phyloP scores from a whole-genome alignment of 2,888 invertebrate species.

The Piscicola geometra region DNA sequence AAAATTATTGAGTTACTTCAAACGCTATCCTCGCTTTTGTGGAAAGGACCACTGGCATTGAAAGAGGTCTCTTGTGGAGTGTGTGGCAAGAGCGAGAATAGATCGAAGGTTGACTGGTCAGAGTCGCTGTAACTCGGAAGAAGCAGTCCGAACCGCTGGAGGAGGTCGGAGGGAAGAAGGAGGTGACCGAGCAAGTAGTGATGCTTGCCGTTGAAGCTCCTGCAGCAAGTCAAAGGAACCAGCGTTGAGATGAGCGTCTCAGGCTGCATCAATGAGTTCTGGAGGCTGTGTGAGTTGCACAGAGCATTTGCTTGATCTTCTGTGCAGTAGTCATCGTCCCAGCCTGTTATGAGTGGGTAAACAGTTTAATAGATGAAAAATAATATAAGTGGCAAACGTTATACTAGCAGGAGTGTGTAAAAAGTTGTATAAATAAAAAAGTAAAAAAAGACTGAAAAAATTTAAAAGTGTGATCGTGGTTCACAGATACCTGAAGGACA shows the following conservation, averaged over 20 bases:
- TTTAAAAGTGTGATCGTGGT: not conserved
- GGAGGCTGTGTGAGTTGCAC: not conserved
- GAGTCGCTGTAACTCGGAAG: constrained; percentile 76
- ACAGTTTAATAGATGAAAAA: not conserved
- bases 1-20: too few species aligned
- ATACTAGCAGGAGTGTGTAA: not conserved
- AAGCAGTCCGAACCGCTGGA: constrained; percentile 72
- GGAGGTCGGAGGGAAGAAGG: constrained; percentile 77
- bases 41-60: not conserved
- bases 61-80: not conserved
- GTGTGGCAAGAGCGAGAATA: not conserved
- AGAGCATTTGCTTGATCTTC: constrained; percentile 42
- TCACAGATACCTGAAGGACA: constrained; percentile 82
- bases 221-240: constrained; percentile 87
- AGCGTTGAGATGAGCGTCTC: constrained; percentile 85
- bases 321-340: constrained; percentile 76
- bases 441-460: not conserved
- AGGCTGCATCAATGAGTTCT: constrained; percentile 66
- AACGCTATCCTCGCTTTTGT: not conserved
- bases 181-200: constrained; percentile 85
- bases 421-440: not conserved
- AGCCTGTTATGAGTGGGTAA: constrained; percentile 68
- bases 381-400: not conserved
- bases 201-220: constrained; percentile 67
- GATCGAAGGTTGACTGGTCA: constrained; percentile 50